Base-by-base conservation (phyloP, 2,797 vertebrate genomes). In the Halcyon chelicuti region DNA sequence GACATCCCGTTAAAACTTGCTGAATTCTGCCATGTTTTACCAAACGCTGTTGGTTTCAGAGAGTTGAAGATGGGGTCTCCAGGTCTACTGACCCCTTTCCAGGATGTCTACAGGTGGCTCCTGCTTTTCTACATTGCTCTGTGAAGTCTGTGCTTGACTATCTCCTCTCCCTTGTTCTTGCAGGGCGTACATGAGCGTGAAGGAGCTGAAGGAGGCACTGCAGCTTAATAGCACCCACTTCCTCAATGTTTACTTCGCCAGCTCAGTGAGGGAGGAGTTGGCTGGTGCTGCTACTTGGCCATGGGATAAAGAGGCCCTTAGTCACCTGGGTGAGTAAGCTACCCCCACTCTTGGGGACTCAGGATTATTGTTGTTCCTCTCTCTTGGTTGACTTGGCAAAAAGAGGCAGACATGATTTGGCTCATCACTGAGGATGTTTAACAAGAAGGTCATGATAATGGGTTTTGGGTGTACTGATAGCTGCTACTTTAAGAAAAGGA, bases 271-370 rank as follows among this genome's bases (percentile, higher is more conserved):
- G 46, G 99, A 99, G 88, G 99, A 99, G 82, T 97, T 99, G 94
- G 99, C 99, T 47, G 99, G 99, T 87, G 98, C 99, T 73, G 99
- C 99, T 44, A 99, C 99, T 47, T 99, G 99, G 99, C 99, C 99
- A 0, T 99, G 99, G 99, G 99, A 99, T 39, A 99, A 99, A 91
- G 99, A 99, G 82, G 99, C 99, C 47, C 98, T 99, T 8, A 99
- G 97, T 71, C 98, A 99, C 92, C 98, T 99, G 95, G 99, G 99
- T 99, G 96, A 98, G 98, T 91, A 37, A 97, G 12, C 37, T 21
- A 19, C n/a, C 15, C 37, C 23, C 12, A 1, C 39, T 55, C n/a
- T 3, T 0, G 3, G 29, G 11, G 3, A 29, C 77, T 76, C 33
- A 21, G 33, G 47, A 20, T 42, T 44, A 7, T 1, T 70, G 25